phyloP scores from a whole-genome alignment of 2,113 vertebrate genomes.

The Rutilus rutilus region DNA sequence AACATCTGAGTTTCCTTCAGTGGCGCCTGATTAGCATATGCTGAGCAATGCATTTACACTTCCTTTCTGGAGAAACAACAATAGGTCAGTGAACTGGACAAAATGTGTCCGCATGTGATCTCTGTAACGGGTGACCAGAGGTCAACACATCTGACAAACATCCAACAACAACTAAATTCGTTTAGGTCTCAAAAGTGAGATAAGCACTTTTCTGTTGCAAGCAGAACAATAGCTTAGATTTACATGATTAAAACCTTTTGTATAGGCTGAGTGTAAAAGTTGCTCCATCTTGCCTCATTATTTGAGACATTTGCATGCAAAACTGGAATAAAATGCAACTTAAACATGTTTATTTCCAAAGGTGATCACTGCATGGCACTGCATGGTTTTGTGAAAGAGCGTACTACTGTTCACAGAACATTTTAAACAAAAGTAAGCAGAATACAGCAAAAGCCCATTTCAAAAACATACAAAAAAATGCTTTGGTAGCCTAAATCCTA shows the following conservation, averaged over 20 bases:
- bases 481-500: too few relatives aligned
- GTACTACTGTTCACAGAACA: background rate
- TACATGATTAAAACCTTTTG: too few relatives aligned
- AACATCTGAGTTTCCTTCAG: slow-evolving; percentile 34
- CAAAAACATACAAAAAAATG: too few relatives aligned
- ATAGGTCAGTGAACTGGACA: slow-evolving; percentile 25
- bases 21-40: slow-evolving; percentile 41
- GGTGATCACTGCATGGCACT: too few relatives aligned
- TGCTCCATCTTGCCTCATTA: too few relatives aligned
- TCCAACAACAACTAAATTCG: slow-evolving; percentile 9
- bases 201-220: background rate
- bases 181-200: background rate
- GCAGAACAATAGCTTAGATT: background rate
- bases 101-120: slow-evolving; percentile 22
- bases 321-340: too few relatives aligned
- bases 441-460: background rate
- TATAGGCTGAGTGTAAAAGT: too few relatives aligned
- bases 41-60: slow-evolving; percentile 52
- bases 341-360: too few relatives aligned
- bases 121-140: slow-evolving; percentile 33
- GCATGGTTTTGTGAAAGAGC: background rate
- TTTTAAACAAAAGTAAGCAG: background rate
- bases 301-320: too few relatives aligned
- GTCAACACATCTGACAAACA: slow-evolving; percentile 45
- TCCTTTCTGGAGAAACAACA: slow-evolving; percentile 51